Evolutionary conservation across 2,113 vertebrate species (phyloP).

Genomic region (Pelmatolapia mariae): DNA sequence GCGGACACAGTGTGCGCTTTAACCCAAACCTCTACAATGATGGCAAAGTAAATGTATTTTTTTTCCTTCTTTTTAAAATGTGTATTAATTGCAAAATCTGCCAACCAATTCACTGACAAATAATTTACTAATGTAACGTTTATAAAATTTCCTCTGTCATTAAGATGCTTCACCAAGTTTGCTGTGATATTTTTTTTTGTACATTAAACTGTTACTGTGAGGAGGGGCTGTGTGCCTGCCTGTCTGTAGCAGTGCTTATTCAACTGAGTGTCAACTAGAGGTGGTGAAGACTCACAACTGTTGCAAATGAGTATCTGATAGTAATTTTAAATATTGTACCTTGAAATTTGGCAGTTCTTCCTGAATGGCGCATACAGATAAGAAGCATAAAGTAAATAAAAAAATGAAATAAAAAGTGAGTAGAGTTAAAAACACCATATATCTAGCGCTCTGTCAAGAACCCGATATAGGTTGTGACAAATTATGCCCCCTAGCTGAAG

Average conservation of each 20-base stretch:
- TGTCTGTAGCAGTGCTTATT: background rate
- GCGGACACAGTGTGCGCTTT: slow-evolving; percentile 95
- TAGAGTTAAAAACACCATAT: background rate
- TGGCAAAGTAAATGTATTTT: slow-evolving; percentile 81
- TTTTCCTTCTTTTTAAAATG: background rate
- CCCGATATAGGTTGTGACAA: background rate
- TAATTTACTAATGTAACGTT: background rate
- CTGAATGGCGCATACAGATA: background rate
- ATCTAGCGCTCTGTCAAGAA: background rate
- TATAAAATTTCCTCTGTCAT: background rate
- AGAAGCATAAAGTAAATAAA: background rate
- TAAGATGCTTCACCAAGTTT: background rate
- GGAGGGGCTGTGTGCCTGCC: background rate
- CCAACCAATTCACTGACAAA: background rate
- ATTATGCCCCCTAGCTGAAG: background rate
- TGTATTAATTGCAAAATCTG: background rate
- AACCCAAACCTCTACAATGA: slow-evolving; percentile 99
- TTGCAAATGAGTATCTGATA: background rate
- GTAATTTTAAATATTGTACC: background rate
- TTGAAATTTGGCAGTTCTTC: background rate
- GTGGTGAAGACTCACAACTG: background rate
- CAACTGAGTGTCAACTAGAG: background rate
- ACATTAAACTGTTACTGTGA: background rate
- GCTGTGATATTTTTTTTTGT: background rate
- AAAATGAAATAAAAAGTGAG: background rate